A percentile compares a stretch with the other conserved stretches of the same genome.
These are phyloP conservation scores for Adineta ricciae DNA, from an alignment of 2,888 invertebrate genomes.

Conservation along the genomic window DNA sequence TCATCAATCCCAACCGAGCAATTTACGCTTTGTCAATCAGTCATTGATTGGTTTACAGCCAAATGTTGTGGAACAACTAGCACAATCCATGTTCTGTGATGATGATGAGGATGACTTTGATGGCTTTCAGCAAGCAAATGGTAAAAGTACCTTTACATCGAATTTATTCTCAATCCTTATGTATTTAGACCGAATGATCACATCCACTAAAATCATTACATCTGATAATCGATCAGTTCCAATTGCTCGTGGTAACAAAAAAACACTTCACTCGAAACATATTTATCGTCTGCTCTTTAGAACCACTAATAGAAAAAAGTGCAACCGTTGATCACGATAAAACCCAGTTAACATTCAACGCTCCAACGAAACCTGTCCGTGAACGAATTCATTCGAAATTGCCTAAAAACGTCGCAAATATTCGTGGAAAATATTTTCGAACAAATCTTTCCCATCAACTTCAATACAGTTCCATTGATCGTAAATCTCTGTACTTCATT, in stretches of 20 bases:
- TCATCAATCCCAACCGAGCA: not conserved
- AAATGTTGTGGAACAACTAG: not conserved
- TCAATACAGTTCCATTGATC: not conserved
- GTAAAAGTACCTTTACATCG: too few species aligned
- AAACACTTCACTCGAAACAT: too few species aligned
- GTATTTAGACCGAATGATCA: not conserved
- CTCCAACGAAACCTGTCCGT: not conserved
- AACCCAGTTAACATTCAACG: not conserved
- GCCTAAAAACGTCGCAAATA: not conserved
- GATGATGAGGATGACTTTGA: not conserved
- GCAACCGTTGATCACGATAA: not conserved
- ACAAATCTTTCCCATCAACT: not conserved
- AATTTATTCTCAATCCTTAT: too few species aligned
- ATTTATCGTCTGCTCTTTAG: not conserved
- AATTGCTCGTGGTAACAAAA: not conserved
- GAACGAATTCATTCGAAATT: not conserved
- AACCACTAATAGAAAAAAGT: not conserved
- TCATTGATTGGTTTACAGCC: not conserved
- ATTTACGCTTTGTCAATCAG: not conserved
- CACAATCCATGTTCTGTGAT: not conserved
- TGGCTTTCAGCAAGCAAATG: not conserved
- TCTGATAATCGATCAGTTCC: not conserved
- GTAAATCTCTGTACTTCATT: not conserved
- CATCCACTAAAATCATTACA: slow-evolving; percentile 9
- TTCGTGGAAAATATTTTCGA: slow-evolving; percentile 14